Base-by-base conservation (phyloP, 2,888 invertebrate species). In the Leptodirus hochenwartii region DNA sequence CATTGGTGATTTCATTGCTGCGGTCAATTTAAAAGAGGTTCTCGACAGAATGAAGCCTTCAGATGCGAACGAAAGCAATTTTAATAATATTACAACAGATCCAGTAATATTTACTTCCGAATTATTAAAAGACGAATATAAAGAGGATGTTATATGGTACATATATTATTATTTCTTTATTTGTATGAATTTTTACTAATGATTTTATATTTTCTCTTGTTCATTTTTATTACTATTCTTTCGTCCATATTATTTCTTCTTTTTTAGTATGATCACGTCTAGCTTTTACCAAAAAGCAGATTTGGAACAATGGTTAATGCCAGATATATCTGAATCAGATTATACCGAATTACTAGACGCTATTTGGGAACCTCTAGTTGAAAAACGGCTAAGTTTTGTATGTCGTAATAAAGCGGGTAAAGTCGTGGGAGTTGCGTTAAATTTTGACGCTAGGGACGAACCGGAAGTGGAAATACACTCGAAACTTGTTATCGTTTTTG, bases 201-300 rank as follows among this genome's bases (percentile, higher is more conserved):
- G 4, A 27, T 31, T n/a, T 15, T 25, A 20, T n/a, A 20, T 20
- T 20, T 8, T 8, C 6, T 20, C n/a, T 8, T 8, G 6, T n/a
- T 20, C 20, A 6, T 8, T 20, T 20, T 20, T 20, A 20, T 6
- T 20, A 8, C 6, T n/a, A 20, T 20, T 20, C 6, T 20, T 20
- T 4, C 3, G n/a, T 27, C 16, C 16, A 9, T 16, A 12, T 4
- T 17, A 32, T 15, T 4, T 34, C 32, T 35, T 30, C 28, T 26
- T 31, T 56, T 53, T 16, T 50, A 84, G 84, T 33, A 82, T 85
- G 57, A 75, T 87, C 35, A 75, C 79, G 1, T 69, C 74, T 4
- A 85, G 85, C 47, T 87, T 87, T 56, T 79, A 78, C 51, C 69
- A 69, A 44, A 87, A 85, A 54, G 85, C 84, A 0, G 85, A 87